Evolutionary conservation across 1,140 invertebrate species (phyloP), one percentile per base, ranked within the genome.

Genomic region (Lethrus apterus): DNA sequence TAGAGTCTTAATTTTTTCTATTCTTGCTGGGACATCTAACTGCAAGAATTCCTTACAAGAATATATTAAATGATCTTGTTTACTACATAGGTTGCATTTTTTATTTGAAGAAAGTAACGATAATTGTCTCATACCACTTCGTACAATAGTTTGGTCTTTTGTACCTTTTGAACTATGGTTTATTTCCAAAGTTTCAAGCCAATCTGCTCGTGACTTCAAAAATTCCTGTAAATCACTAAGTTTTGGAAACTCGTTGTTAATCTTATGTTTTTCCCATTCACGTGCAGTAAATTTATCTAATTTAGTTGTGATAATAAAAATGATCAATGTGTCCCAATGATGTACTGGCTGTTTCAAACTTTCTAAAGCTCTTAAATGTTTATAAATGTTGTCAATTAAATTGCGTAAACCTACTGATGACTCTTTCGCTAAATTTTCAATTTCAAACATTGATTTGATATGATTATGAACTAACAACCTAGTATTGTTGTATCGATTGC

Each of bases 321-420:
- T 44, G 3, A 55, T 9, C 4, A 55, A 31, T 7, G 45, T 52
- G 13, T 48, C 43, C 57, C 54, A 56, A 17, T 52, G 15, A 2
- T 52, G 36, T 1, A 31, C 41, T 2, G 48, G 41, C 41, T 59
- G 41, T 1, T 43, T 36, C 1, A 56, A 23, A n/a, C 42, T 38
- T 11, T 49, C 19, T 8, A 59, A 30, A 3, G 54, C 48, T 7
- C 38, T 29, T 8, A 56, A 11, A 36, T 56, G 49, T 11, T 47
- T 44, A 1, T 42, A 34, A 13, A 46, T 24, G 2, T 4, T 41
- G 35, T 59, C 52, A 15, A 56, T 33, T 21, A 58, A 23, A 13
- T 41, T 44, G 8, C 42, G 17, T 44, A 33, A 32, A 19, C 13
- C 32, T n/a, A 15, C 42, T 10, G 42, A 19, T 9, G 42, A 52